Base-by-base conservation (phyloP, 2,113 vertebrate genomes). In the Romanogobio albipinnatus region DNA sequence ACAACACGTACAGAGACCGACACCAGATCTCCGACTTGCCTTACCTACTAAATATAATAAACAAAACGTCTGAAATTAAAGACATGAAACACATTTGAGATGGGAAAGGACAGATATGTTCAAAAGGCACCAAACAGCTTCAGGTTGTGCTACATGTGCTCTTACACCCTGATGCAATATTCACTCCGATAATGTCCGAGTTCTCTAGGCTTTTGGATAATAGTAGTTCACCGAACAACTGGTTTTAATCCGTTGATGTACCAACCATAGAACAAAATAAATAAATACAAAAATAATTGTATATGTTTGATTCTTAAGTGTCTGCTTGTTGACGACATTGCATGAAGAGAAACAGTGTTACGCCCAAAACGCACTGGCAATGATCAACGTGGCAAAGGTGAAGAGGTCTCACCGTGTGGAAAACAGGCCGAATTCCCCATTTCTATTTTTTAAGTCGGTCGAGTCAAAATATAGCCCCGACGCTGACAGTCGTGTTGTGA, bases 51-150 rank as follows among this genome's bases (percentile, higher is more conserved):
- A 93, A 91, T 86, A 76, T 90, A 92, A 90, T 71, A 79, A 86
- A 87, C 66, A 83, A 56, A 53, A 64, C 76, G 45, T 77, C 83
- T 86, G n/a, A 87, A 33, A 86, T 90, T 88, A 92, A 92, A 87
- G 88, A 47, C 91, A 94, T 95, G 95, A 95, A 94, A 95, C 91
- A 87, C 89, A 89, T 91, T 92, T 89, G 90, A 87, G 85, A 87
- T 90, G 88, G 94, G 91, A 94, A 95, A 95, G 89, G 95, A 96
- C 95, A 96, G 79, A 97, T 94, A 96, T 97, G 95, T 94, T 66
- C 51, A 94, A 95, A 95, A 99, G 97, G 97, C 97, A 99, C 97
- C 94, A 95, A 95, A 96, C 95, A 95, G 95, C 94, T 93, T 87
- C 64, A 94, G 93, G 89, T 89, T 93, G 94, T 96, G 96, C 95